Evolutionary conservation across 2,797 vertebrate genomes (phyloP).

Genomic region (Ambastaia sidthimunki): DNA sequence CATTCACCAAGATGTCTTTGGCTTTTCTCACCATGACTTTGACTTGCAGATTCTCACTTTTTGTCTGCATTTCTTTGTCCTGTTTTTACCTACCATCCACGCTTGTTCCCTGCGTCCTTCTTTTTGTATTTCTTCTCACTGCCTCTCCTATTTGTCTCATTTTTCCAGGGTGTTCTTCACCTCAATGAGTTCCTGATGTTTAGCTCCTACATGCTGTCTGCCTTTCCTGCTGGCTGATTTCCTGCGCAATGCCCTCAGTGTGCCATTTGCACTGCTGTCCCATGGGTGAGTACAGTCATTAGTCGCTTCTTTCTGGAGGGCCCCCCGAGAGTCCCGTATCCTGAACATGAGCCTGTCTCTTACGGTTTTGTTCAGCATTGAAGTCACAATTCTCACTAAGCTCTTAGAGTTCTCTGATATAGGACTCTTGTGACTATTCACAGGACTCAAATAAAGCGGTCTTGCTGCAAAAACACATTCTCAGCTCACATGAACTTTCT

Average conservation of each 20-base stretch:
- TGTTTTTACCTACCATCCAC: background rate
- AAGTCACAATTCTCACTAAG: background rate
- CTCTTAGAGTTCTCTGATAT: background rate
- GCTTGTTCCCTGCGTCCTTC: background rate
- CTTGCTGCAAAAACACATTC: no score
- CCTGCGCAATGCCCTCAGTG: background rate
- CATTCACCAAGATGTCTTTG: no score
- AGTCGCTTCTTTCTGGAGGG: background rate
- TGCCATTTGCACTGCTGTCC: constrained; percentile 15
- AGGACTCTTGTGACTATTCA: no score
- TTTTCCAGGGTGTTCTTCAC: background rate
- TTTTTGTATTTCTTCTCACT: background rate
- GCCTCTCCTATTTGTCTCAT: background rate
- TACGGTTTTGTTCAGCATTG: background rate
- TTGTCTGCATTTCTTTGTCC: background rate
- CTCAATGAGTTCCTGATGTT: background rate
- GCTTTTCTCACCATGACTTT: no score
- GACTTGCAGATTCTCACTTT: no score
- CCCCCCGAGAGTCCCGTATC: background rate
- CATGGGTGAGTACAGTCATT: constrained; percentile 15
- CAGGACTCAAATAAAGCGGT: no score
- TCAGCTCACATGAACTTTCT: no score
- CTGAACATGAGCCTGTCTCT: background rate
- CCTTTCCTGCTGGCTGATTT: background rate
- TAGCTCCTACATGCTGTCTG: background rate